A percentile compares a stretch with the other conserved stretches of the same genome.
These are phyloP conservation scores for Dasyurus viverrinus DNA, from an alignment of 2,113 vertebrate species.

Conservation along the genomic window DNA sequence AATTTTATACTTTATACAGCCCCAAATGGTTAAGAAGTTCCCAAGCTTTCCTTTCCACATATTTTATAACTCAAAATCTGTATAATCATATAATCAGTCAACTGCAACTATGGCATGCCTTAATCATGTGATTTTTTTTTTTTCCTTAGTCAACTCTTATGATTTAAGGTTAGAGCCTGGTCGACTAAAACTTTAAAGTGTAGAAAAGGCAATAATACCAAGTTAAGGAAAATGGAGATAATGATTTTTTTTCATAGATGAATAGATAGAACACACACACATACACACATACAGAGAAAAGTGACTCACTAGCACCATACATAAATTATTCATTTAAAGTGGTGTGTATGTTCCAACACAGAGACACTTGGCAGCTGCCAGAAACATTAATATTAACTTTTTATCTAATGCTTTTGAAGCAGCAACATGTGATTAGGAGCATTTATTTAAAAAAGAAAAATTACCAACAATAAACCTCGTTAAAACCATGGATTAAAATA, in stretches of 20 bases:
- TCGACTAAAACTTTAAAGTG: not conserved
- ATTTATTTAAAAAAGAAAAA: not conserved
- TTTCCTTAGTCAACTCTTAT: not conserved
- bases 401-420: constrained; percentile 5
- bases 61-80: not conserved
- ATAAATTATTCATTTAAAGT: not conserved
- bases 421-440: not conserved
- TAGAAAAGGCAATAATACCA: not conserved
- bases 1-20: not conserved
- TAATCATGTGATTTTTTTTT: not conserved
- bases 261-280: not conserved
- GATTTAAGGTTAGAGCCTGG: not conserved
- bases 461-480: not conserved
- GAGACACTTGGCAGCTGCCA: not conserved
- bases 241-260: not conserved
- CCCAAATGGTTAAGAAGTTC: not conserved
- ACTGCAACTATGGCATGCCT: not conserved
- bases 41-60: not conserved
- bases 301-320: not conserved
- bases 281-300: not conserved
- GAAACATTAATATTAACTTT: not conserved
- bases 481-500: not conserved
- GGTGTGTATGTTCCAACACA: not conserved
- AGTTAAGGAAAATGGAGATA: not conserved
- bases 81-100: not conserved